phyloP scores from a whole-genome alignment of 2,888 invertebrate species.

The Isotomurus palustris region DNA sequence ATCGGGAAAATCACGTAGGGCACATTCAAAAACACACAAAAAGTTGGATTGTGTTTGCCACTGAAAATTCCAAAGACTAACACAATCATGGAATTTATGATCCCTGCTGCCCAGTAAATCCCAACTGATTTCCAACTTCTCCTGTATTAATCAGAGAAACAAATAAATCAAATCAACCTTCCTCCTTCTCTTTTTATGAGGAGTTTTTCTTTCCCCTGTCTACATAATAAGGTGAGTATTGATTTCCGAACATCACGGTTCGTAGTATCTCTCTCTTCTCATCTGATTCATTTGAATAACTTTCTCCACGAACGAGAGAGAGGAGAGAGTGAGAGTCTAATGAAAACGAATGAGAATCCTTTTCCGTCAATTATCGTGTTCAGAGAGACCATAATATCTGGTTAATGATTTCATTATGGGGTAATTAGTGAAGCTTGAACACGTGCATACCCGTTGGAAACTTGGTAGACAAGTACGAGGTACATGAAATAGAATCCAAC shows the following conservation, averaged over 20 bases:
- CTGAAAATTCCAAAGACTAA: constrained; percentile 33
- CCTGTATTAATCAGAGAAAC: constrained; percentile 22
- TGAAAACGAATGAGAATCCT: neutral
- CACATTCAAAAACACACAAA: constrained; percentile 41
- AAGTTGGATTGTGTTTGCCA: constrained; percentile 40
- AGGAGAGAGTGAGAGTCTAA: neutral
- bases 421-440: too few relatives aligned
- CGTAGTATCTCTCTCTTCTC: neutral
- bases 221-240: neutral
- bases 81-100: constrained; percentile 44
- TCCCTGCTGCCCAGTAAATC: constrained; percentile 39
- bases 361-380: too few relatives aligned
- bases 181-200: neutral
- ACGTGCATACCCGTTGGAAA: constrained; percentile 41
- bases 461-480: constrained; percentile 32
- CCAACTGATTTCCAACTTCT: constrained; percentile 40
- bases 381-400: too few relatives aligned
- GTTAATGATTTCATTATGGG: too few relatives aligned
- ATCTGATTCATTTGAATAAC: neutral
- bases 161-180: constrained; percentile 4
- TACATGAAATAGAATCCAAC: constrained; percentile 43
- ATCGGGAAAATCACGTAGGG: constrained; percentile 43
- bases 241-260: neutral
- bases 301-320: neutral
- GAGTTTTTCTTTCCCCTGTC: neutral